Evolutionary conservation across 2,797 vertebrate species (phyloP), one percentile per base, ranked within the genome.

Genomic region (Caiman crocodilus): DNA sequence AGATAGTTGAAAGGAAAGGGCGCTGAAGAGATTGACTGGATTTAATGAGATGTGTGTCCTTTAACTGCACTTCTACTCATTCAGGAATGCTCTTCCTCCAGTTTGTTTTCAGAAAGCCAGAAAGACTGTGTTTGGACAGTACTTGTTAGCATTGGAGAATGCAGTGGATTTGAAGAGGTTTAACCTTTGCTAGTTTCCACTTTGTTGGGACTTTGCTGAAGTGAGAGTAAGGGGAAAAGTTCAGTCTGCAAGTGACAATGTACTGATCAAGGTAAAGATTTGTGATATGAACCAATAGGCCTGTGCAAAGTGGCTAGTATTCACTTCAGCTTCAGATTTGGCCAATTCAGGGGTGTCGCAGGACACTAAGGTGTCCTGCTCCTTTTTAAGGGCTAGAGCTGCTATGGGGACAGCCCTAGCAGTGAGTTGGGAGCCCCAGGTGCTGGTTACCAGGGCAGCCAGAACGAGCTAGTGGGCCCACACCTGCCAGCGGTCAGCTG

Each of bases 31-130:
- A 67, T 30, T 20, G 84, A 2, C 74, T 5, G 76, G 67, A 57
- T 79, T 60, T 82, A 84, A 92, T 71, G 92, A 87, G 76, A 23
- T 14, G n/a, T 0, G 0, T 28, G 74, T 82, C 76, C 81, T 92
- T 74, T 73, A 73, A 14, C 56, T 25, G 15, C 0, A 0, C 23
- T 1, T 0, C 1, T 1, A 26, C 1, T 7, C 1, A 1, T 0
- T 2, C 0, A 0, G 26, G 63, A 58, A 55, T 30, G 69, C 57
- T 30, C 30, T 63, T 50, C 10, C 30, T 5, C 35, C 2, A 2
- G 6, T 35, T 32, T 65, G 55, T n/a, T 67, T 32, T 6, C 3
- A 74, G 32, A 76, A 80, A 75, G 57, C 69, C 65, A 18, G n/a
- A n/a, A n/a, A 59, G 65, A 55, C 30, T 11, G 59, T 69, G n/a